Base-by-base conservation (phyloP, 2,797 vertebrate species). In the Acanthis flammea region DNA sequence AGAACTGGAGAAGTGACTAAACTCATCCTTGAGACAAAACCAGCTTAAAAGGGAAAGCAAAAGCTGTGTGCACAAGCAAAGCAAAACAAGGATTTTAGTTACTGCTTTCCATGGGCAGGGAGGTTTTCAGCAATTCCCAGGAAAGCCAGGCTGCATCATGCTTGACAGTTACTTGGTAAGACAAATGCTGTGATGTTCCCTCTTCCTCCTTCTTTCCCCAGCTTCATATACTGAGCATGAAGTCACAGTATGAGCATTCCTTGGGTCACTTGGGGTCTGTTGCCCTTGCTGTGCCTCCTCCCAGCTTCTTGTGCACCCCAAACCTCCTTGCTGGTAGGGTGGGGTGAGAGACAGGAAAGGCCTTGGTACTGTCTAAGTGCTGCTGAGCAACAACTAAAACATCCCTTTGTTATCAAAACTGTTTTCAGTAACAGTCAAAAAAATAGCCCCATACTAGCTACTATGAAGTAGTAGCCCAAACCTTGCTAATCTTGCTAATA, bases 141-240 rank as follows among this genome's bases (percentile, higher is more conserved):
- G 31, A 75, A 75, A 70, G 19, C 63, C 51, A 57, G 44, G 23
- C 51, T 75, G 9, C 22, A 37, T 68, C 19, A 18, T 57, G 44
- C 16, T 18, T 45, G 18, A 18, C n/a, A 39, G 18, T 74, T 51
- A 27, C 23, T 70, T 58, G 57, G 9, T 7, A 58, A 58, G 16
- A 41, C 19, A 57, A 47, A 51, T 5, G 4, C 27, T 14, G 10
- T 41, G 14, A 13, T 0, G 0, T 58, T 17, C 25, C 7, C 14
- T 14, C 27, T 35, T 80, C 39, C 39, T 63, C 10, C 63, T 75
- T 42, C 33, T 80, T 75, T 31, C 19, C 8, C 10, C 33, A 58
- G 39, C 16, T 63, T 35, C 75, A 24, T 18, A 18, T 41, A 24
- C 1, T 51, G 68, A 57, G 33, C 37, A 58, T 57, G 50, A 58